These are phyloP conservation scores for Cataglyphis hispanica DNA, from an alignment of 1,140 invertebrate species.

Conservation along the genomic window DNA sequence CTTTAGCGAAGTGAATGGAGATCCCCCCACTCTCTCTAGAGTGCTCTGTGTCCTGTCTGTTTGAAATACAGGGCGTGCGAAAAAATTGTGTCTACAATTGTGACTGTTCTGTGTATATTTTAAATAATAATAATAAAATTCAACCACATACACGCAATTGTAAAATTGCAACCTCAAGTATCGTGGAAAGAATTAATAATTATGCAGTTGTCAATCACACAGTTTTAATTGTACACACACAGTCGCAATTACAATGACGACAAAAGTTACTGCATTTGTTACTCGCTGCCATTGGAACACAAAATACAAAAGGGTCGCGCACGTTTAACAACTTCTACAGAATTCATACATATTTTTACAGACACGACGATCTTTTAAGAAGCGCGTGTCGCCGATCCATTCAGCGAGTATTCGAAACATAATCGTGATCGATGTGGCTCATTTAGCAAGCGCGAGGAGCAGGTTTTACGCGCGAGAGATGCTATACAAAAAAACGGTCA, in stretches of 20 bases:
- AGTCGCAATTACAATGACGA: neutral
- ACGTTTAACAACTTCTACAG: neutral
- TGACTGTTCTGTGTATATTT: neutral
- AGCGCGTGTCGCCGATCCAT: neutral
- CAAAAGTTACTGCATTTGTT: neutral
- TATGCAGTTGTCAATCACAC: neutral
- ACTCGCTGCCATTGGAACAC: neutral
- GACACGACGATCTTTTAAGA: neutral
- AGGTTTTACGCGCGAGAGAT: neutral
- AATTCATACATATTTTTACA: neutral
- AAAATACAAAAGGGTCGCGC: neutral
- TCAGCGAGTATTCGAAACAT: constrained; percentile 4
- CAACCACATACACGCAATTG: neutral
- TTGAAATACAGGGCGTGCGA: neutral
- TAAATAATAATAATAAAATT: neutral
- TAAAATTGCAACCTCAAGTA: neutral
- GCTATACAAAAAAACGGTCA: neutral
- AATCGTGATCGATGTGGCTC: constrained; percentile 20
- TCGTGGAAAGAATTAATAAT: neutral
- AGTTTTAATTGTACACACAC: no score
- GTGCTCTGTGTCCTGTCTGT: neutral
- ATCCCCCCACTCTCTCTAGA: neutral
- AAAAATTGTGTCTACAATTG: neutral
- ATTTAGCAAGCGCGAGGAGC: neutral
- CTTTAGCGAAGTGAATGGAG: constrained; percentile 63